phyloP scores from a whole-genome alignment of 2,797 vertebrate species.

The Pyrocephalus nanus region DNA sequence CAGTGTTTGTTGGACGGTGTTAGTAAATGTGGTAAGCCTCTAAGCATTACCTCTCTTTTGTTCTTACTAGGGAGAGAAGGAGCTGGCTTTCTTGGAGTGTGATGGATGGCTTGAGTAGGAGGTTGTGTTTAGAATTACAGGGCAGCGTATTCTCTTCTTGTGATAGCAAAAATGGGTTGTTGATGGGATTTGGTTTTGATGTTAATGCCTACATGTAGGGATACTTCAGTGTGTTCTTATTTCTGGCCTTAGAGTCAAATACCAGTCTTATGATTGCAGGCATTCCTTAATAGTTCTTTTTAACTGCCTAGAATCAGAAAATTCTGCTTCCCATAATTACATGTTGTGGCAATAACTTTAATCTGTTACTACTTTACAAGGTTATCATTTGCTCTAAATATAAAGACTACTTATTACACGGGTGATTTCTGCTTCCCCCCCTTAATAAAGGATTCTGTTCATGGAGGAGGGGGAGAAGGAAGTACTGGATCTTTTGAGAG shows the following conservation, averaged over 20 bases:
- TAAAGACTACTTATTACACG: neutral
- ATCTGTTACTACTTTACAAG: neutral
- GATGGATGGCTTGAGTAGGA: neutral
- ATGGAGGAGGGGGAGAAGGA: neutral
- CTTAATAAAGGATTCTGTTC: neutral
- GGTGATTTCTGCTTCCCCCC: neutral
- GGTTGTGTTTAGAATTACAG: neutral
- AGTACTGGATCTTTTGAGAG: neutral
- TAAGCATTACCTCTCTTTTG: neutral
- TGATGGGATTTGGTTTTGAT: neutral
- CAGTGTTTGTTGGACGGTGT: neutral
- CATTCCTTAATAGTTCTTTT: neutral
- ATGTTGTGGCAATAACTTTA: neutral
- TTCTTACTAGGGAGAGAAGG: neutral
- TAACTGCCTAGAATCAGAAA: neutral
- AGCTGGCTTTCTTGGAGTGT: neutral
- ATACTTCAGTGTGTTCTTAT: neutral
- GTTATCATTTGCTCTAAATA: neutral
- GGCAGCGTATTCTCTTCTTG: neutral
- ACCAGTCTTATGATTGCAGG: neutral
- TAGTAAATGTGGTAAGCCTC: neutral
- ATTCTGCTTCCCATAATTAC: neutral
- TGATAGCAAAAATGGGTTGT: neutral
- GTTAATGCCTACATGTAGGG: neutral
- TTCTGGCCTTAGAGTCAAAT: neutral